Percentiles rank a stretch among this genome's conserved stretches.
These are phyloP conservation scores for Brotula barbata DNA, from an alignment of 2,797 vertebrate species.

Conservation along the genomic window DNA sequence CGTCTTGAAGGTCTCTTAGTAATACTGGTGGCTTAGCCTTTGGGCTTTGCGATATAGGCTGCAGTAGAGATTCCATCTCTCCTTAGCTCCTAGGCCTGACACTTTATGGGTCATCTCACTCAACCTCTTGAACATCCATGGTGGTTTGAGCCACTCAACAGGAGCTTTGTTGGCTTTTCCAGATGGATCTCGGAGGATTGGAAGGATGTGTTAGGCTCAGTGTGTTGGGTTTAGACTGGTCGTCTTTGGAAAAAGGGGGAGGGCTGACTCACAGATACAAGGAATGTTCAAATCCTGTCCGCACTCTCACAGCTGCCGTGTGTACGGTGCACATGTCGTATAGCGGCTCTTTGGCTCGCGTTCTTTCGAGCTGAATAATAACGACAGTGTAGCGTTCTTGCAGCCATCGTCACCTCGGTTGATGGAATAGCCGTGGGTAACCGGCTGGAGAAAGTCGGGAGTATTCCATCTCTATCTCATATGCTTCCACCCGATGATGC, in stretches of 20 bases:
- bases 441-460: conserved; percentile 23
- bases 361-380: conserved; percentile 54
- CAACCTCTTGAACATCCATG: conserved; percentile 38
- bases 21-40: not conserved
- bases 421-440: conserved; percentile 20
- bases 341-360: conserved; percentile 20
- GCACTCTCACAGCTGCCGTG: conserved; percentile 26
- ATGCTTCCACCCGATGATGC: conserved; percentile 29
- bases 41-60: conserved; percentile 6
- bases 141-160: conserved; percentile 51
- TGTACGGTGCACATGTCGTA: conserved; percentile 34
- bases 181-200: conserved; percentile 55
- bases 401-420: conserved; percentile 23
- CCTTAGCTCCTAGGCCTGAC: conserved; percentile 6
- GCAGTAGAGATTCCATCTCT: conserved; percentile 12
- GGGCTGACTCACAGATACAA: conserved; percentile 60
- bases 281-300: conserved; percentile 33
- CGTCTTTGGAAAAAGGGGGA: conserved; percentile 50
- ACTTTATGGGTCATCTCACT: conserved; percentile 51
- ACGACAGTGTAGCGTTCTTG: conserved; percentile 19
- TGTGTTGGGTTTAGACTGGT: conserved; percentile 53
- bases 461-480: conserved; percentile 38
- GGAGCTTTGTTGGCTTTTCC: conserved; percentile 62
- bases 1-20: not conserved
- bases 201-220: conserved; percentile 31